A percentile compares a stretch with the other conserved stretches of the same genome.
Conservation (phyloP, 2,797 vertebrate species). For the Sylvia borin region DNA sequence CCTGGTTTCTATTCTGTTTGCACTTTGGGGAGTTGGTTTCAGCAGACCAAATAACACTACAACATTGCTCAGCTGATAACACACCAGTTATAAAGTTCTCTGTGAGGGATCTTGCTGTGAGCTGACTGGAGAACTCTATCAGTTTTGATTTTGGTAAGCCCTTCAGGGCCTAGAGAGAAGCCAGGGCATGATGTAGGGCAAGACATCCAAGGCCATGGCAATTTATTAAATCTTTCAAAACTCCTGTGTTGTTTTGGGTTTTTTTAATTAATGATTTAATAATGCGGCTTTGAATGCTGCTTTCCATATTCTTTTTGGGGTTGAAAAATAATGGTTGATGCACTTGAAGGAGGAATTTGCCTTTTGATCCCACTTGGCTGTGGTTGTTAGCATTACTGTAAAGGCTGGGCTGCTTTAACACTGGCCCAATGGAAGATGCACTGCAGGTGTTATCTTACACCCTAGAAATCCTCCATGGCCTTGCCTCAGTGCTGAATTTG, state of each 20-base stretch:
- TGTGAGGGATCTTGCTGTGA: not conserved
- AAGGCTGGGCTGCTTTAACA: not conserved
- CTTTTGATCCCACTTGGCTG: not conserved
- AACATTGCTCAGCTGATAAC: not conserved
- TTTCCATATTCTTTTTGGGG: not conserved
- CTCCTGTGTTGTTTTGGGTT: not conserved
- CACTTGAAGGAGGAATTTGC: not conserved
- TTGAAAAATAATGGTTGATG: not conserved
- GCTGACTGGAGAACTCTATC: not conserved
- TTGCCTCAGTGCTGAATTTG: not conserved
- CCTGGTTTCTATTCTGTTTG: constrained; percentile 10
- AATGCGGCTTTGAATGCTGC: not conserved
- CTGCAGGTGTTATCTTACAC: not conserved
- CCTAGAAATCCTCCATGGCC: not conserved
- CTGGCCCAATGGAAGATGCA: not conserved
- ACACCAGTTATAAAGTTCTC: not conserved
- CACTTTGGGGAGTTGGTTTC: not conserved
- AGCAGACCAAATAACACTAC: not conserved
- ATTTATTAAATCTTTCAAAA: not conserved
- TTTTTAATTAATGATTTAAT: not conserved
- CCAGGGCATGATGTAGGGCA: not conserved
- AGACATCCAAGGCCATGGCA: not conserved
- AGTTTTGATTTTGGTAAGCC: not conserved
- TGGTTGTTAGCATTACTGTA: not conserved
- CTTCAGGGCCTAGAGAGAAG: not conserved